phyloP scores from a whole-genome alignment of 2,888 invertebrate species.

The Tetranychus truncatus region DNA sequence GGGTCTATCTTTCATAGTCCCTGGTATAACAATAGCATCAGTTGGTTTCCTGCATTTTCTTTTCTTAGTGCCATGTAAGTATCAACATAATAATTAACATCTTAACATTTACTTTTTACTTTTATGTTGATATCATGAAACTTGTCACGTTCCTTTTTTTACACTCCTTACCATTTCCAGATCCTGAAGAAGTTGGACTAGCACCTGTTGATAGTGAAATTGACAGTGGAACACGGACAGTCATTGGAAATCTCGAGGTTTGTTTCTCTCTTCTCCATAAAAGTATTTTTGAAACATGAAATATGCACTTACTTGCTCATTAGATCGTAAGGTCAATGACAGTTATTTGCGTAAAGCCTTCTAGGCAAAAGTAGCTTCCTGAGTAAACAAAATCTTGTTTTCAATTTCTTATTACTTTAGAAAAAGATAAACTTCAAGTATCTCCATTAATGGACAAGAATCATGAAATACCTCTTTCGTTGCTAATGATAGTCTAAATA shows the following conservation, averaged over 20 bases:
- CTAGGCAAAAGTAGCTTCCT: background rate
- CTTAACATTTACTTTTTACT: background rate
- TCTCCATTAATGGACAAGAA: background rate
- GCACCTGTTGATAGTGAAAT: constrained; percentile 30
- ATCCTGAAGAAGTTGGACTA: constrained; percentile 55
- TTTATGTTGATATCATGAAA: constrained; percentile 15
- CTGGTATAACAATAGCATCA: constrained; percentile 49
- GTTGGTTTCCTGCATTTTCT: constrained; percentile 57
- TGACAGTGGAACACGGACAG: background rate
- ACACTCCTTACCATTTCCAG: constrained; percentile 29
- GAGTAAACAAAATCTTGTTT: background rate
- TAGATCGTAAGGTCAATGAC: constrained; percentile 12
- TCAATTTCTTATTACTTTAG: background rate
- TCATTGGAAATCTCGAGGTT: background rate
- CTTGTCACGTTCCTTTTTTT: background rate
- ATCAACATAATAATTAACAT: background rate
- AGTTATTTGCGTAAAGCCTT: background rate
- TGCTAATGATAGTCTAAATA: no score
- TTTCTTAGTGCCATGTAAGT: constrained; percentile 49
- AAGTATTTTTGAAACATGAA: background rate
- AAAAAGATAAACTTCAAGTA: background rate
- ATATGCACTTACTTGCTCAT: no score
- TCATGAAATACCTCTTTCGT: no score
- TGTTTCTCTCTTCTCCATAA: background rate
- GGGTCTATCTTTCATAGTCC: constrained; percentile 77